phyloP scores from a whole-genome alignment of 2,888 invertebrate species.

The Agriopis marginaria region DNA sequence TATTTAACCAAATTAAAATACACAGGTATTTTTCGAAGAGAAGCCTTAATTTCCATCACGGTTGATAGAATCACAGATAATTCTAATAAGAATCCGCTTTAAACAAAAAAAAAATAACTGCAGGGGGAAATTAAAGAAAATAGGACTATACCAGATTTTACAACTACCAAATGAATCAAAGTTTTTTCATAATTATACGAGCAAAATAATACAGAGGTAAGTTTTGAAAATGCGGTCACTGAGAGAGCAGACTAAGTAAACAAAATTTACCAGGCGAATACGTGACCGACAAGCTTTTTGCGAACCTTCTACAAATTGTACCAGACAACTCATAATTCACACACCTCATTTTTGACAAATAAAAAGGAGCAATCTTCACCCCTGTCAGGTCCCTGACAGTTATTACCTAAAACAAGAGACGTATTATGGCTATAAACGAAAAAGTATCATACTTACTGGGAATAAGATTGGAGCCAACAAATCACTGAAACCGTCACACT shows the following conservation, averaged over 20 bases:
- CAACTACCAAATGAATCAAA: no score
- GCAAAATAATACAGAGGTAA: background rate
- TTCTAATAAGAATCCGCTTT: no score
- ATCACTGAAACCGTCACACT: constrained; percentile 17
- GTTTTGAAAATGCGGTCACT: background rate
- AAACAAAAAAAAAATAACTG: no score
- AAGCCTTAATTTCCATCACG: no score
- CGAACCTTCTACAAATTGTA: background rate
- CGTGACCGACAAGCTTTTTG: background rate
- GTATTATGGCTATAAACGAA: constrained; percentile 11
- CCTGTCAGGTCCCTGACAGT: constrained; percentile 23
- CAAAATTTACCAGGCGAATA: background rate
- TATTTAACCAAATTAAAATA: no score
- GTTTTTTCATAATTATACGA: no score
- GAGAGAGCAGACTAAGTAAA: constrained; percentile 10
- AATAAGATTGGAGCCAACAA: background rate
- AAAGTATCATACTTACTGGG: constrained; percentile 25
- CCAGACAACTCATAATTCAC: background rate
- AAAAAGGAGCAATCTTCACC: constrained; percentile 26
- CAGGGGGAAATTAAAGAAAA: no score
- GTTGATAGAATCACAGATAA: no score
- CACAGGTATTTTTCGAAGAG: no score
- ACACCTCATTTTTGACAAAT: constrained; percentile 22
- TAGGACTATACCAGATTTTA: no score
- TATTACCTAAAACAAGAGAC: constrained; percentile 22